These are phyloP conservation scores for Corythaixoides concolor DNA, from an alignment of 2,113 vertebrate genomes.

Conservation along the genomic window DNA sequence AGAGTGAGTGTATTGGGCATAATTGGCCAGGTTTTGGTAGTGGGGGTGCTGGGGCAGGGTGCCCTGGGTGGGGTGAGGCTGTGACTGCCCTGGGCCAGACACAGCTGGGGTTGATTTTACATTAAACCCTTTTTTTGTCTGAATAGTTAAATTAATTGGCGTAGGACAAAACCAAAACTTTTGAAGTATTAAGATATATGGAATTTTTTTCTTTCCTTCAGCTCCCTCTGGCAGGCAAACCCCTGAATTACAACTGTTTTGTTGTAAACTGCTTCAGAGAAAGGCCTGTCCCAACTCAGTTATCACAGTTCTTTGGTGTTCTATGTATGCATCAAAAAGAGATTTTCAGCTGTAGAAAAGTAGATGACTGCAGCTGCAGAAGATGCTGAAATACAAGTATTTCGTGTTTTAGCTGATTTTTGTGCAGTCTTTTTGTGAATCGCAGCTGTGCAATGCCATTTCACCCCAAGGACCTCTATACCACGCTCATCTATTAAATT, in stretches of 20 bases:
- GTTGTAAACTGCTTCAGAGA: rapidly evolving
- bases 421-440: too few species aligned
- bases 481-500: neutral
- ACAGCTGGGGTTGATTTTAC: neutral
- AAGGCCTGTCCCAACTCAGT: neutral
- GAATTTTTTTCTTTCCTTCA: neutral
- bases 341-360: neutral
- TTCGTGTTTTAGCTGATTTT: neutral
- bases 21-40: neutral
- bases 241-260: neutral
- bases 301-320: neutral
- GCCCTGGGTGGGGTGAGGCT: neutral
- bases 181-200: rapidly evolving
- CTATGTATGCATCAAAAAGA: neutral
- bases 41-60: neutral
- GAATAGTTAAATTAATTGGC: neutral
- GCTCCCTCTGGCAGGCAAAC: constrained; percentile 32
- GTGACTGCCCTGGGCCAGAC: neutral
- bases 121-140: neutral
- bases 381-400: neutral
- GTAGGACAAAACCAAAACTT: neutral
- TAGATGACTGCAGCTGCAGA: neutral
- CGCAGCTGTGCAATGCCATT: neutral
- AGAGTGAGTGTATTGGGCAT: rapidly evolving
- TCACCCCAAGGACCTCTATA: neutral